These are phyloP conservation scores for Ypsolopha sequella DNA, from an alignment of 2,888 invertebrate genomes.

Conservation along the genomic window DNA sequence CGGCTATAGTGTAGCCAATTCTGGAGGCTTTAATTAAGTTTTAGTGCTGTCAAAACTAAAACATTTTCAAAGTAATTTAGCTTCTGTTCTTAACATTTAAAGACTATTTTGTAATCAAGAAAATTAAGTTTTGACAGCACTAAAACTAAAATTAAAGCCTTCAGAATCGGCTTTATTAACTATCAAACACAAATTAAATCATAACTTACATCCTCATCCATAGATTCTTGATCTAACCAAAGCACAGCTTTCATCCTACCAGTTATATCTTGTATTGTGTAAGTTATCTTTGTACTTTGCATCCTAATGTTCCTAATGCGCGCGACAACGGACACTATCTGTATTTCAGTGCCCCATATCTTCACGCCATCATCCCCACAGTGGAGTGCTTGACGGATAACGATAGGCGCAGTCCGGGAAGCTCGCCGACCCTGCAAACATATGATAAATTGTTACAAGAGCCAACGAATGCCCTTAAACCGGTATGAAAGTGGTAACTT, in stretches of 20 bases:
- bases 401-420: conserved; percentile 61
- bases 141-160: no score
- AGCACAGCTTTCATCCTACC: conserved; percentile 61
- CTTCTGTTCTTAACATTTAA: no score
- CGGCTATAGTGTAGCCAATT: no score
- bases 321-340: conserved; percentile 55
- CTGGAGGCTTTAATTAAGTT: no score
- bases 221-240: conserved; percentile 60
- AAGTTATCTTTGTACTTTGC: conserved; percentile 64
- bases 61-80: no score
- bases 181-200: not conserved
- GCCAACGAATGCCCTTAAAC: no score
- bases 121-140: no score
- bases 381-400: conserved; percentile 58
- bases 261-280: conserved; percentile 63
- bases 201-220: conserved; percentile 57
- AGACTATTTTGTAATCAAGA: no score
- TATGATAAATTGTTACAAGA: no score
- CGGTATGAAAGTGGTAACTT: conserved; percentile 12
- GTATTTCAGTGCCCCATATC: conserved; percentile 64
- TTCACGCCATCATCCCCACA: conserved; percentile 60
- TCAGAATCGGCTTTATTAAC: no score
- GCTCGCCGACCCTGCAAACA: conserved; percentile 43
- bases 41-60: no score
- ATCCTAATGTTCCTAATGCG: conserved; percentile 50